Conservation (phyloP, 2,888 invertebrate genomes). For the Leptinotarsa haldemani region DNA sequence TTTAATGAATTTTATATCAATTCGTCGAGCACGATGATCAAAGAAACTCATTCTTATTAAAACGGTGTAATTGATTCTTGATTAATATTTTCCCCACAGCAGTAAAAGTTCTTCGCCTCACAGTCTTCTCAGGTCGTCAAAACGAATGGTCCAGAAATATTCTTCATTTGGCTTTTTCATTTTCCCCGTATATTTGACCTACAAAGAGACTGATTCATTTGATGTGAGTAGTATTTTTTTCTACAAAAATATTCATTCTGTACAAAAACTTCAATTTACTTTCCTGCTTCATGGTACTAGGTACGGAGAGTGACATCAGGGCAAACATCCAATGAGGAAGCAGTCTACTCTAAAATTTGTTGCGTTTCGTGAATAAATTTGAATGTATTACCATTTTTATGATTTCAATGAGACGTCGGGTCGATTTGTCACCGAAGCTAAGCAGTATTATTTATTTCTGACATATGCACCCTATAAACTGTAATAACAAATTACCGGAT, state of each 20-base stretch:
- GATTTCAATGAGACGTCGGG: not conserved
- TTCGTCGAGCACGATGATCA: too few species aligned
- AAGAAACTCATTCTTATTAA: too few species aligned
- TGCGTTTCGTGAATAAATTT: not conserved
- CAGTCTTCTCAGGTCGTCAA: not conserved
- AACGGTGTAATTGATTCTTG: too few species aligned
- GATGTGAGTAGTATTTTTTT: not conserved
- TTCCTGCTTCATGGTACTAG: not conserved
- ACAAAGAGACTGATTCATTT: constrained; percentile 20
- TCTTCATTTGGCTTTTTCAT: not conserved
- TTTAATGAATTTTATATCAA: too few species aligned
- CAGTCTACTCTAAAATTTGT: not conserved
- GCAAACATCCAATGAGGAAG: not conserved
- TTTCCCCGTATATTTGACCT: constrained; percentile 3
- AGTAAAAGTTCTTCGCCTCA: not conserved
- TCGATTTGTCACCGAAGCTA: too few species aligned
- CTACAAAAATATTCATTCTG: constrained; percentile 3
- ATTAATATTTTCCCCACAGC: not conserved
- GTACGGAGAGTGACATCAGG: not conserved
- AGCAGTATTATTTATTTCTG: too few species aligned
- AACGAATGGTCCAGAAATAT: not conserved
- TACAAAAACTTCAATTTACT: not conserved
- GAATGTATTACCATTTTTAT: constrained; percentile 4
- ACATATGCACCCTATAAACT: too few species aligned
- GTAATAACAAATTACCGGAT: too few species aligned